Evolutionary conservation across 1,140 invertebrate genomes (phyloP), one percentile per base, ranked within the genome.

Genomic region (Phymastichus coffea): DNA sequence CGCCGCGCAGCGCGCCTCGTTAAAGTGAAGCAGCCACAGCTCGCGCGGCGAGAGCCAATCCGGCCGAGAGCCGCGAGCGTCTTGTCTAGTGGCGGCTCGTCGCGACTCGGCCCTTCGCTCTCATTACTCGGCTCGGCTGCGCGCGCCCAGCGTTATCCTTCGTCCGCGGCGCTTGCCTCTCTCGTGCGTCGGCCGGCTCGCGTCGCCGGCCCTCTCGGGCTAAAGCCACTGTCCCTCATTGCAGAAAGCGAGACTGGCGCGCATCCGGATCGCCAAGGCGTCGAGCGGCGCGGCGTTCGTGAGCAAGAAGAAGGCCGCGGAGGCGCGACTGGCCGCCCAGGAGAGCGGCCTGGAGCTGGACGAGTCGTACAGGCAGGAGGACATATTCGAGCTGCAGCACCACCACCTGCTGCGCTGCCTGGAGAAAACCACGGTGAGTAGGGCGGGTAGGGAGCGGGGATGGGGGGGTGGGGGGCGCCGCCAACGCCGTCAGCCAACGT

Each of bases 301-400:
- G 48, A 94, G 87, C 74, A 98, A 98, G 82, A 99, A 99, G 87
- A 98, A 98, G 77, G 95, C 95, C n/a, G 94, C 94, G 1, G 97
- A 99, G 76, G 95, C 96, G 6, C 83, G 94, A 48, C 80, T 95
- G 63, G 93, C 93, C 37, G 94, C 93, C 20, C 91, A 93, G 79
- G 93, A 95, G 81, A 92, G 91, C 26, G 93, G 93, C 46, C 85
- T 93, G 67, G 91, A 93, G 70, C 82, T 94, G 64, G 93, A 95
- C 70, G 94, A 96, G 56, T 88, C 86, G 69, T 91, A 89, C 68
- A 86, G 89, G 68, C 93, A 97, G 74, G 94, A 98, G 74, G 96
- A 99, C 77, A 97, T 99, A 69, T 98, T 99, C 81, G 95, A 99
- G 79, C 83, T 99, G 78, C 97, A 99, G 81, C 97, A 99, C 83